Evolutionary conservation across 2,113 vertebrate genomes (phyloP).

Genomic region (Peromyscus californicus): DNA sequence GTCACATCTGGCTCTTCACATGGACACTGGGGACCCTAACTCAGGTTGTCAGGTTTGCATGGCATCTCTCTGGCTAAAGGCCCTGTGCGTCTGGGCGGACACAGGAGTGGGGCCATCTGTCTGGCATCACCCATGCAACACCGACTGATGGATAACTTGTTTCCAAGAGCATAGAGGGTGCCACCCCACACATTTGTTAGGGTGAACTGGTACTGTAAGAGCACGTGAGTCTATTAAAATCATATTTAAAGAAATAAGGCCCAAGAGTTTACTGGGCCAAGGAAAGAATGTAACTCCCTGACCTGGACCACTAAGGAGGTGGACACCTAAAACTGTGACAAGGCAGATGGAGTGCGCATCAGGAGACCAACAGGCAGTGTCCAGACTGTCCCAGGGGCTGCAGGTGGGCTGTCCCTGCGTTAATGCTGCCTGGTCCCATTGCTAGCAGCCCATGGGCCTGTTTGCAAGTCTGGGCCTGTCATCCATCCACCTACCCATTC

Average conservation of each 20-base stretch:
- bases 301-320: not conserved
- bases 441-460: not conserved
- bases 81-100: not conserved
- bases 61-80: not conserved
- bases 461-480: too few relatives aligned
- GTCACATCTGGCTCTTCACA: not conserved
- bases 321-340: too few relatives aligned
- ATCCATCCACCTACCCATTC: not conserved
- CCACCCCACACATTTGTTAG: too few relatives aligned
- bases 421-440: not conserved
- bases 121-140: not conserved
- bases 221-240: not conserved
- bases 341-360: not conserved
- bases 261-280: not conserved
- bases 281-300: not conserved
- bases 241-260: too few relatives aligned
- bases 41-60: not conserved
- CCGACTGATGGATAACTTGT: not conserved
- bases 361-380: not conserved
- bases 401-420: not conserved
- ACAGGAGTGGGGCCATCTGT: not conserved
- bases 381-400: not conserved
- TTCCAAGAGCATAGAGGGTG: not conserved
- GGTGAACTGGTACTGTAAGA: not conserved
- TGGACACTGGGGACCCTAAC: not conserved